These are phyloP conservation scores for Eumerus sabulonum DNA, from an alignment of 2,888 invertebrate genomes.

Conservation along the genomic window DNA sequence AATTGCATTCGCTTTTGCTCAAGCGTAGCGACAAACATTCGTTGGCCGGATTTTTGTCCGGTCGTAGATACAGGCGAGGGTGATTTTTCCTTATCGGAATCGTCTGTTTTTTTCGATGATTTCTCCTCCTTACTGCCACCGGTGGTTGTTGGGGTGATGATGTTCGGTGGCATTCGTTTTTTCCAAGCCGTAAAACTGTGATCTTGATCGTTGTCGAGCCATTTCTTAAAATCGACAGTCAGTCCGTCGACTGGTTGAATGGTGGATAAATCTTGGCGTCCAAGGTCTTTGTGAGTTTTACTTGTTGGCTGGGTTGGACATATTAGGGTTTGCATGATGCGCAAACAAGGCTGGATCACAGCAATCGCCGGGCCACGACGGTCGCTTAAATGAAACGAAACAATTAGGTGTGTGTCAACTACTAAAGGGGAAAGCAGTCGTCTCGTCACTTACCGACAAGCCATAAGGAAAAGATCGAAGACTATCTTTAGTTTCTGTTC, in stretches of 20 bases:
- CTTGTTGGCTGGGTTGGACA: constrained; percentile 82
- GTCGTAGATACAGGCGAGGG: constrained; percentile 11
- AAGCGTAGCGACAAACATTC: constrained; percentile 66
- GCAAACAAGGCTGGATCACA: constrained; percentile 94
- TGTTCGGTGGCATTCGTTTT: constrained; percentile 81
- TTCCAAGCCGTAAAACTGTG: constrained; percentile 88
- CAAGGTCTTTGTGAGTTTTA: constrained; percentile 81
- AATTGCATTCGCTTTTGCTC: constrained; percentile 76
- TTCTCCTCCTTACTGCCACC: constrained; percentile 70
- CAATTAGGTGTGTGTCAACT: not conserved
- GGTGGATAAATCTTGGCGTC: constrained; percentile 80
- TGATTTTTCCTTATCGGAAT: constrained; percentile 22
- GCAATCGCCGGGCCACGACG: constrained; percentile 92
- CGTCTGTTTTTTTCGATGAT: constrained; percentile 69
- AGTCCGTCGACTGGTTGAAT: constrained; percentile 82
- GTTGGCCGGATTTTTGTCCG: constrained; percentile 42
- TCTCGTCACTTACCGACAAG: constrained; percentile 81
- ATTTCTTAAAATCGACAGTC: constrained; percentile 86
- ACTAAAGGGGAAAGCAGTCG: not conserved
- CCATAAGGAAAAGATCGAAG: constrained; percentile 91
- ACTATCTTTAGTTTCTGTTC: constrained; percentile 93
- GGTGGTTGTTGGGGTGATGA: constrained; percentile 33
- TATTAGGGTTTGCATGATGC: constrained; percentile 92
- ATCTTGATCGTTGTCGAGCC: constrained; percentile 85
- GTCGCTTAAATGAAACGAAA: constrained; percentile 75